Evolutionary conservation across 1,140 invertebrate genomes (phyloP).

Genomic region (Bombus consobrinus): DNA sequence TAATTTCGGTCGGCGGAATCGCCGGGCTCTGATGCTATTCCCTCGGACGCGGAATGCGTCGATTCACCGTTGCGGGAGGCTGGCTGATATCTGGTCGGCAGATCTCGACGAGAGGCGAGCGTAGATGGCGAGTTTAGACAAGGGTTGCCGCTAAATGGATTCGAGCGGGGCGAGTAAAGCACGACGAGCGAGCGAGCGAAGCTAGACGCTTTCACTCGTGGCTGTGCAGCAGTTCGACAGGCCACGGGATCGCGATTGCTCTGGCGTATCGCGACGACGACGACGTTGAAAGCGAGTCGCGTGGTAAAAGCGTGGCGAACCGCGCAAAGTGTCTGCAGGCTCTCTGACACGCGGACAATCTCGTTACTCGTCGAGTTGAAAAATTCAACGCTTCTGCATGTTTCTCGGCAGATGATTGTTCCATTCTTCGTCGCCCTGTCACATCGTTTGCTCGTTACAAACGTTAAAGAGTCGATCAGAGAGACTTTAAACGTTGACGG

Average conservation of each 20-base stretch:
- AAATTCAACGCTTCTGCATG: neutral
- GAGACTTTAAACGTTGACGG: too few species aligned
- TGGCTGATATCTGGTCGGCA: neutral
- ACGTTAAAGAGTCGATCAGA: too few species aligned
- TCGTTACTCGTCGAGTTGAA: too few species aligned
- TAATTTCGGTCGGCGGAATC: neutral
- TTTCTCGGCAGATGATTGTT: neutral
- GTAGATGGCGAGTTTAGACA: slow-evolving; percentile 23
- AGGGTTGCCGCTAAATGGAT: slow-evolving; percentile 16
- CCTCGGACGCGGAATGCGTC: neutral
- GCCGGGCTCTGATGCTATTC: neutral
- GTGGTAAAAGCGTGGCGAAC: slow-evolving; percentile 10
- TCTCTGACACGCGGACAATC: neutral
- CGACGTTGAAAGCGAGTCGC: slow-evolving; percentile 1
- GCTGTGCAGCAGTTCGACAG: neutral
- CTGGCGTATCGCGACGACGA: too few species aligned
- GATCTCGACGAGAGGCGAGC: neutral
- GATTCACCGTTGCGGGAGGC: neutral
- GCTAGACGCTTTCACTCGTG: neutral
- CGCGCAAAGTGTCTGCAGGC: neutral
- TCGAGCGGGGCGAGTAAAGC: neutral
- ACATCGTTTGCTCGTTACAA: too few species aligned
- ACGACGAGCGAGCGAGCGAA: neutral
- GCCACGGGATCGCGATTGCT: slow-evolving; percentile 8
- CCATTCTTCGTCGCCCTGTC: neutral